Evolutionary conservation across 2,888 invertebrate species (phyloP).

Genomic region (Eugnorisma glareosa): DNA sequence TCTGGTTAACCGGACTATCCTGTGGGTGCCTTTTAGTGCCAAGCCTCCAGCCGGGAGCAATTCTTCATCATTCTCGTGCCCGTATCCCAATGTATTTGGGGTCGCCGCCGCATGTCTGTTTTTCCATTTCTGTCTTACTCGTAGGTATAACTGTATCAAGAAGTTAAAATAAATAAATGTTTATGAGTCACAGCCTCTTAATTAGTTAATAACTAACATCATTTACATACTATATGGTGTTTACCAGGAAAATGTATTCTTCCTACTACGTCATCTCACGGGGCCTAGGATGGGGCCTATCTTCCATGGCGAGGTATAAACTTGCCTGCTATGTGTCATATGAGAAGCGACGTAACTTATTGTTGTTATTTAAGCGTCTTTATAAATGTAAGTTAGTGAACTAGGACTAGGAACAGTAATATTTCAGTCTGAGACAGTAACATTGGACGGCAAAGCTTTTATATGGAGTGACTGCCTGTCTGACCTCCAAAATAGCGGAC

Average conservation of each 20-base stretch:
- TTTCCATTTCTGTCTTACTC: not conserved
- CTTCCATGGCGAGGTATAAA: not conserved
- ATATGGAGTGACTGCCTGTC: too few species aligned
- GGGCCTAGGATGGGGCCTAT: not conserved
- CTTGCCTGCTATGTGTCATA: slow-evolving; percentile 3
- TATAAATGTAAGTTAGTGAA: not conserved
- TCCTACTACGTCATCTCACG: slow-evolving; percentile 18
- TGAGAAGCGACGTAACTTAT: not conserved
- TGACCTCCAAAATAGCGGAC: too few species aligned
- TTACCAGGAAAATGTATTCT: not conserved
- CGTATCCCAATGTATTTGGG: not conserved
- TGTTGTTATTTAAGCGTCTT: too few species aligned
- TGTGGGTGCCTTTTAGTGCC: too few species aligned
- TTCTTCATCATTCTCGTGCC: too few species aligned
- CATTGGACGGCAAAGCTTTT: too few species aligned
- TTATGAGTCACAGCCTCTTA: not conserved
- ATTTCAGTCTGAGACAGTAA: too few species aligned
- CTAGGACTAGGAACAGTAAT: too few species aligned
- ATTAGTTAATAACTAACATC: not conserved
- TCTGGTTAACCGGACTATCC: too few species aligned
- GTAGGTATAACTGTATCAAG: not conserved
- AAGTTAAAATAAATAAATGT: not conserved
- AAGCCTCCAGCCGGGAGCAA: too few species aligned
- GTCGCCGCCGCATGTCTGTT: not conserved
- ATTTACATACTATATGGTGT: not conserved